Evolutionary conservation across 2,113 vertebrate genomes (phyloP).

Genomic region (Etia nguti): DNA sequence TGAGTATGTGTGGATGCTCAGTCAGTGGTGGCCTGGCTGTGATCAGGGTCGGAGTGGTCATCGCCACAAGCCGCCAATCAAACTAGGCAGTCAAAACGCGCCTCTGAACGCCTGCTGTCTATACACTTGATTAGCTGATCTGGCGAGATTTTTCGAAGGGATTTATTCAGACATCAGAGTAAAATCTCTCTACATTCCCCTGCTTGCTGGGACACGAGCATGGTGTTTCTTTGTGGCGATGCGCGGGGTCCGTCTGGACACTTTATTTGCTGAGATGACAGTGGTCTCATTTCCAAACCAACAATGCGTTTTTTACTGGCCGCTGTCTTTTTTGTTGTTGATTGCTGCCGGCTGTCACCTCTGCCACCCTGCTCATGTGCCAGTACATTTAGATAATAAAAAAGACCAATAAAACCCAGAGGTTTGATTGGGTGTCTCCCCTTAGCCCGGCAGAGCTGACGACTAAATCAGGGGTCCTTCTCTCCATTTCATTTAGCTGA

Average conservation of each 20-base stretch:
- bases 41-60: conserved; percentile 45
- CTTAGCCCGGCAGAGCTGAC: conserved; percentile 44
- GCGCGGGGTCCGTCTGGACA: not conserved
- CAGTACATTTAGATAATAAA: conserved; percentile 76
- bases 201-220: not conserved
- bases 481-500: conserved; percentile 76
- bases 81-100: conserved; percentile 19
- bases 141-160: not conserved
- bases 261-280: conserved; percentile 26
- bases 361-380: conserved; percentile 55
- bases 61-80: conserved; percentile 59
- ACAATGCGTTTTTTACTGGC: conserved; percentile 19
- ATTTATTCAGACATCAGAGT: not conserved
- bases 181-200: not conserved
- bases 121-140: conserved; percentile 40
- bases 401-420: conserved; percentile 70
- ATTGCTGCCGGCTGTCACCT: conserved; percentile 62
- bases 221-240: not conserved
- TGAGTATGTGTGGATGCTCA: not conserved
- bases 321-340: conserved; percentile 55
- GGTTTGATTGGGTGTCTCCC: conserved; percentile 71
- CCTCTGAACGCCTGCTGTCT: conserved; percentile 13
- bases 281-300: conserved; percentile 34
- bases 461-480: conserved; percentile 65
- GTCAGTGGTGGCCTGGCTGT: conserved; percentile 31